Evolutionary conservation across 2,888 invertebrate genomes (phyloP).

Genomic region (Dicranocentrus wangi): DNA sequence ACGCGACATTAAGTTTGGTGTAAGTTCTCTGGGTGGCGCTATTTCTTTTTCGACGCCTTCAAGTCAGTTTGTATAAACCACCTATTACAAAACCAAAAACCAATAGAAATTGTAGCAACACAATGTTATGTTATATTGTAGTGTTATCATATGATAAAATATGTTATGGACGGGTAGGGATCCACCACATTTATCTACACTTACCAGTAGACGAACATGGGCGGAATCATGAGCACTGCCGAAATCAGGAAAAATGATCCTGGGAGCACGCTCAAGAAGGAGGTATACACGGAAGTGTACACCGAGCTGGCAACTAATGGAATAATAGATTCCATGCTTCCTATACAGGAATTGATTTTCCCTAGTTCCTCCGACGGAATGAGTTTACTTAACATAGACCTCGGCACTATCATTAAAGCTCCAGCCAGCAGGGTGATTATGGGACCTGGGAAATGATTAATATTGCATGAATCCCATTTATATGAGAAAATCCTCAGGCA

Average conservation of each 20-base stretch:
- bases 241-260: slow-evolving; percentile 80
- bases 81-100: slow-evolving; percentile 22
- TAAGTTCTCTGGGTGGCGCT: too few relatives aligned
- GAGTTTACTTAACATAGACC: slow-evolving; percentile 88
- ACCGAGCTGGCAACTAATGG: slow-evolving; percentile 80
- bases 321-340: slow-evolving; percentile 81
- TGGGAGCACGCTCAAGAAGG: slow-evolving; percentile 78
- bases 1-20: too few relatives aligned
- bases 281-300: slow-evolving; percentile 80
- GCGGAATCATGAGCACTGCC: slow-evolving; percentile 75
- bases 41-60: slow-evolving; percentile 2
- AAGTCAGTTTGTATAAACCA: slow-evolving; percentile 40
- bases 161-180: neutral
- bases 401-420: slow-evolving; percentile 72
- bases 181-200: slow-evolving; percentile 7
- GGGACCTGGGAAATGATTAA: slow-evolving; percentile 57
- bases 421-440: slow-evolving; percentile 60
- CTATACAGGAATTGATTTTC: slow-evolving; percentile 81
- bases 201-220: slow-evolving; percentile 67
- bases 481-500: neutral
- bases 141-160: too few relatives aligned
- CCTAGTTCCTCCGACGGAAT: slow-evolving; percentile 84
- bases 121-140: too few relatives aligned
- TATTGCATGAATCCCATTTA: neutral
- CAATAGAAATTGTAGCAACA: too few relatives aligned